Base-by-base conservation (phyloP, 2,113 vertebrate species). In the Trinectes maculatus region DNA sequence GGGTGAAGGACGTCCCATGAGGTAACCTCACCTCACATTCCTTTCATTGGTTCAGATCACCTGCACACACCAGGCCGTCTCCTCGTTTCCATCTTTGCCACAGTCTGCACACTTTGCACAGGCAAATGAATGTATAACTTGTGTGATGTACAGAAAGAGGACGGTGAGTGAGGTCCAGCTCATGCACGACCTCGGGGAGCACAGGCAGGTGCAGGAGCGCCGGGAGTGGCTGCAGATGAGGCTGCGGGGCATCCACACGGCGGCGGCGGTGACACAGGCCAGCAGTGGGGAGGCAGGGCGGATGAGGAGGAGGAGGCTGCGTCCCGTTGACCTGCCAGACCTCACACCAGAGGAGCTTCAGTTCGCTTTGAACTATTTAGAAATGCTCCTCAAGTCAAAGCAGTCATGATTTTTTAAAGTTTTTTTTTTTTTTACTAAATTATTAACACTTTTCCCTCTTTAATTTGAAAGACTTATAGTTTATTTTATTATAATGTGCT, bases 141-240 rank as follows among this genome's bases (percentile, higher is more conserved):
- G 16, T 59, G 9, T 29, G 29, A 28, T 11, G 18, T 62, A n/a
- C 71, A 98, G 97, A 59, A 96, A 92, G 59, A 87, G 96, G 72
- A 91, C 96, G 0, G 93, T 99, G 71, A 96, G 95, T 26, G 97
- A 99, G 83, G 94, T 98, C 78, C 96, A 99, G 79, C 42, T 97
- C 13, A 98, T 99, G 97, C 96, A 98, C 53, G 92, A 95, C 49
- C 71, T 94, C 3, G 91, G 94, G 4, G 93, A 95, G 62, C 93
- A 92, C 13, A 88, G 92, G 64, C 95, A 93, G 69, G 24, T 89
- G 0, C 56, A 93, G 88, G 93, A 95, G 79, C 92, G 96, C 5
- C 89, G 94, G 64, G 94, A 95, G 34, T 99, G 96, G 97, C 92
- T 98, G 4, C 92, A 94, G 79, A 89, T 88, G 89, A 92, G 94